Conservation (phyloP, 2,113 vertebrate genomes). For the Orthonyx spaldingii region DNA sequence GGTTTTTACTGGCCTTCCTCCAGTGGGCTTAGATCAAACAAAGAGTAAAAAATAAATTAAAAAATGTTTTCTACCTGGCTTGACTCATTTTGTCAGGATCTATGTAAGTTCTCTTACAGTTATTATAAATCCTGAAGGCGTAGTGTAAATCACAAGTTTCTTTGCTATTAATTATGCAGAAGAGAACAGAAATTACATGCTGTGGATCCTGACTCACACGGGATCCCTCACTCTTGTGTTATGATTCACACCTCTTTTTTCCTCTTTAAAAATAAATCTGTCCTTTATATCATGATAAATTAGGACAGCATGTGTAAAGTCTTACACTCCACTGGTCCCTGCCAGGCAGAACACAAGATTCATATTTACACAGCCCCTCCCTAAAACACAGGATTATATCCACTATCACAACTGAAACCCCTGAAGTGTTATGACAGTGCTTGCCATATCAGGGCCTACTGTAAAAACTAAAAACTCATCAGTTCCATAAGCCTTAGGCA, state of each 20-base stretch:
- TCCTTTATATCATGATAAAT: not conserved
- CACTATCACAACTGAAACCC: not conserved
- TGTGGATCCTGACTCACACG: not conserved
- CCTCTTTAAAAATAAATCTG: not conserved
- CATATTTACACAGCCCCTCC: not conserved
- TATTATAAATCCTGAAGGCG: not conserved
- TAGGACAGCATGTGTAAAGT: not conserved
- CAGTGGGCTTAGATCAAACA: not conserved
- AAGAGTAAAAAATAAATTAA: not conserved
- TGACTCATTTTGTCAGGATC: not conserved
- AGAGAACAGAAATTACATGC: not conserved
- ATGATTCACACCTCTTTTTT: not conserved
- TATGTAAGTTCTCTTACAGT: not conserved
- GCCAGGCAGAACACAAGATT: not conserved
- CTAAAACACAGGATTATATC: not conserved
- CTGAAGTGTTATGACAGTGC: not conserved
- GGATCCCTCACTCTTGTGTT: not conserved
- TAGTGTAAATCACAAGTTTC: not conserved
- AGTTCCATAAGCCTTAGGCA: not conserved
- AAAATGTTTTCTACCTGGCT: not conserved
- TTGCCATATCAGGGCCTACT: not conserved
- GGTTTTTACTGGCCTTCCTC: not conserved
- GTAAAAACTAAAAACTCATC: slow-evolving; percentile 26
- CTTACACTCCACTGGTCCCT: not conserved
- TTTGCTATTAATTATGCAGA: not conserved